These are phyloP conservation scores for Remorina albescens DNA, from an alignment of 2,797 vertebrate species.

Conservation along the genomic window DNA sequence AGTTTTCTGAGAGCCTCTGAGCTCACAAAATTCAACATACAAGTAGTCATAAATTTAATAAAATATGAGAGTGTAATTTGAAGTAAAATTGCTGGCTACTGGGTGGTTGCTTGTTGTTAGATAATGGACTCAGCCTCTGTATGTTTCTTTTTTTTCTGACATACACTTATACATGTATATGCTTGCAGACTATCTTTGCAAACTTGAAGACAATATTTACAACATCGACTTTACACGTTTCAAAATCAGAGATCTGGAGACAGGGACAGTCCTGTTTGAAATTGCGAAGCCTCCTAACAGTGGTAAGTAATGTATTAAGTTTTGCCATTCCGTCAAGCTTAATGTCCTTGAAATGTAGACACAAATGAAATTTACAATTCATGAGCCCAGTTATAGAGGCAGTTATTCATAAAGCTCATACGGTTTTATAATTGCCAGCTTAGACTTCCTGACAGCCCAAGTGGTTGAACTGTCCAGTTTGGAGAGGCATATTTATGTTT, in stretches of 20 bases:
- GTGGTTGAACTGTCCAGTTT: neutral
- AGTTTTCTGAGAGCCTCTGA: neutral
- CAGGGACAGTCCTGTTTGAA: constrained; percentile 95
- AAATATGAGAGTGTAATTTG: neutral
- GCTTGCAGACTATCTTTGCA: constrained; percentile 94
- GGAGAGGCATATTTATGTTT: neutral
- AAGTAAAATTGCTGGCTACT: neutral
- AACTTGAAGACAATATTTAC: constrained; percentile 96
- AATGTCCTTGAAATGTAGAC: neutral
- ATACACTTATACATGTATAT: neutral
- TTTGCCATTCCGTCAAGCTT: neutral
- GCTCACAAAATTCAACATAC: neutral
- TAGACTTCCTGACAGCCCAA: neutral
- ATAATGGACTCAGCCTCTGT: neutral
- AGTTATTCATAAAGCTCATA: neutral
- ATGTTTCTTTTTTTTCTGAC: constrained; percentile 1
- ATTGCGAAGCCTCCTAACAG: constrained; percentile 95
- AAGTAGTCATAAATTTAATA: neutral
- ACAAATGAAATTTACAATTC: neutral
- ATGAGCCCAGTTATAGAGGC: neutral
- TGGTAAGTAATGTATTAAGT: constrained; percentile 75
- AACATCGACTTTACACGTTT: constrained; percentile 98
- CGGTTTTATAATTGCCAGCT: neutral
- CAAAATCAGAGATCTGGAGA: constrained; percentile 98
- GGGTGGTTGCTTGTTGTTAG: neutral